Evolutionary conservation across 1,140 invertebrate species (phyloP).

Genomic region (Procambarus clarkii): DNA sequence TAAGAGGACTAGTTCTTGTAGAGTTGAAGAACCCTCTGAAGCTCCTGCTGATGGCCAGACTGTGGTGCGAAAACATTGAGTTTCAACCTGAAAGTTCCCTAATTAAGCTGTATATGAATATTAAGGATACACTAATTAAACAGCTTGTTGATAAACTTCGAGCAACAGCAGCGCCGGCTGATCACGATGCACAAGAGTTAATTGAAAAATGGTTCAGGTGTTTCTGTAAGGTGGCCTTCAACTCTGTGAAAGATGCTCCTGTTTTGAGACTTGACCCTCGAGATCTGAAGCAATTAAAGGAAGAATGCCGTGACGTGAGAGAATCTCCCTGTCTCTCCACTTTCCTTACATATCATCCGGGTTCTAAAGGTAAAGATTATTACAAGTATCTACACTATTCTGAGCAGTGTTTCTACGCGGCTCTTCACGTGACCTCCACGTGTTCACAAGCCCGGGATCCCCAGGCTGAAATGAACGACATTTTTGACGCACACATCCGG

Average conservation of each 20-base stretch:
- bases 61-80: neutral
- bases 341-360: neutral
- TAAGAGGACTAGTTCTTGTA: neutral
- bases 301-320: neutral
- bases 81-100: neutral
- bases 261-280: neutral
- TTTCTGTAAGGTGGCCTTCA: conserved; percentile 16
- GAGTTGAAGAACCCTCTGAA: conserved; percentile 28
- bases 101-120: neutral
- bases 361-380: neutral
- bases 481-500: neutral
- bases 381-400: conserved; percentile 15
- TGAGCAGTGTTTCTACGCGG: neutral
- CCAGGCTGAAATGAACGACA: neutral
- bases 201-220: conserved; percentile 19
- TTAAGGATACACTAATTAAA: neutral
- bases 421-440: neutral
- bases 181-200: neutral
- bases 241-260: neutral
- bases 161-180: neutral
- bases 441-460: neutral
- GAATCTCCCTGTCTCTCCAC: conserved; percentile 3
- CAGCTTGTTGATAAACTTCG: neutral
- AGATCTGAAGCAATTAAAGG: neutral
- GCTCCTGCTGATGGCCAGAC: neutral